A percentile compares a stretch with the other conserved stretches of the same genome.
Conservation (phyloP, 2,113 vertebrate species). For the Phyllopteryx taeniolatus region DNA sequence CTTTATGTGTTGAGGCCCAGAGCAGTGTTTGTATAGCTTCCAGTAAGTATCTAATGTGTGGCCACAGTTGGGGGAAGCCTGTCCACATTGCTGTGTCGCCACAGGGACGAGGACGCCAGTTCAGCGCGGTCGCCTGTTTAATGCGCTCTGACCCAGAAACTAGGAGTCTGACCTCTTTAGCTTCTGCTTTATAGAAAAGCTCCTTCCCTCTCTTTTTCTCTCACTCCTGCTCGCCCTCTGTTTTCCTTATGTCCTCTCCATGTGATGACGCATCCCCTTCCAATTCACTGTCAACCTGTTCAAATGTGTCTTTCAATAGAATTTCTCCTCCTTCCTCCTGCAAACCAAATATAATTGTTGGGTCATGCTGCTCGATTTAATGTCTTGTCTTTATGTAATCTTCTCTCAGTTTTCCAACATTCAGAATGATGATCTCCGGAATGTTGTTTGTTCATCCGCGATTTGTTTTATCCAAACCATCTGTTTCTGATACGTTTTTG, state of each 20-base stretch:
- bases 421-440: not conserved
- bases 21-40: constrained; percentile 44
- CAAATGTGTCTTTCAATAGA: constrained; percentile 20
- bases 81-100: constrained; percentile 49
- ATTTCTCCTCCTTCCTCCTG: not conserved
- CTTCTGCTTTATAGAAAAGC: constrained; percentile 57
- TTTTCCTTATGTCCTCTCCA: constrained; percentile 23
- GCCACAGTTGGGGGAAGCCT: constrained; percentile 58
- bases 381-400: not conserved
- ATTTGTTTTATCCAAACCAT: not conserved
- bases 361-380: not conserved
- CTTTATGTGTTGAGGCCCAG: constrained; percentile 60
- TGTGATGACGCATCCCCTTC: constrained; percentile 13
- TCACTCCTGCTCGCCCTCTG: constrained; percentile 13
- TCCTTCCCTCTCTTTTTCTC: constrained; percentile 7
- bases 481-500: not conserved
- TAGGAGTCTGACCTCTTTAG: constrained; percentile 56
- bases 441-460: not conserved
- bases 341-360: not conserved
- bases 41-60: constrained; percentile 54
- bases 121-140: constrained; percentile 40
- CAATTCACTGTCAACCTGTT: constrained; percentile 14
- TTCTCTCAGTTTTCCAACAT: not conserved
- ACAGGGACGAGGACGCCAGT: constrained; percentile 32
- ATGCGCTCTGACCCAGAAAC: constrained; percentile 65